A percentile compares a stretch with the other conserved stretches of the same genome.
These are phyloP conservation scores for Sisor rabdophorus DNA, from an alignment of 2,113 vertebrate species.

Conservation along the genomic window DNA sequence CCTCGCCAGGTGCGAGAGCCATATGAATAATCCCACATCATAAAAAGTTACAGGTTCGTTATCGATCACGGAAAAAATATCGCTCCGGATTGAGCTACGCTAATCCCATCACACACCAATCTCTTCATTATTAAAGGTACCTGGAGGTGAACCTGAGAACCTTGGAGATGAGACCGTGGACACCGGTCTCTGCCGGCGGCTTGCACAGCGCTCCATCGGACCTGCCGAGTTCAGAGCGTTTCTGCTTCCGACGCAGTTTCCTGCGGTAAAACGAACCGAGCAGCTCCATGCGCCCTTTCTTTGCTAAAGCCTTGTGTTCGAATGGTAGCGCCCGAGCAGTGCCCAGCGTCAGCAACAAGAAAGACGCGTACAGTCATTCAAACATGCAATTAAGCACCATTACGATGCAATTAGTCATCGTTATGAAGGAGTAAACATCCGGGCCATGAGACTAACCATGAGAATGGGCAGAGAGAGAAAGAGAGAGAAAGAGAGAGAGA, in stretches of 20 bases:
- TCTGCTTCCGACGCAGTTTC: slow-evolving; percentile 66
- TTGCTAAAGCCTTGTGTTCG: not conserved
- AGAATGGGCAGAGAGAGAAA: slow-evolving; percentile 16
- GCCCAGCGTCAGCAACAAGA: slow-evolving; percentile 7
- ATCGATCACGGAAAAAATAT: not conserved
- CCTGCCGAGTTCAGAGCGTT: slow-evolving; percentile 49
- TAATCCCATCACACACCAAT: not conserved
- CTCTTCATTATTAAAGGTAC: not conserved
- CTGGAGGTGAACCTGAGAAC: slow-evolving; percentile 69
- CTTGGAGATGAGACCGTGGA: slow-evolving; percentile 65
- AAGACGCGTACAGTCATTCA: not conserved
- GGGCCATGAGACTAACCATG: slow-evolving; percentile 33
- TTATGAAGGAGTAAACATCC: slow-evolving; percentile 61
- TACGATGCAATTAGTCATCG: slow-evolving; percentile 41
- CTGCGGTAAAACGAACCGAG: slow-evolving; percentile 66
- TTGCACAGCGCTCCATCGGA: slow-evolving; percentile 63
- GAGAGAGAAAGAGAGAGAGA: slow-evolving; percentile 13
- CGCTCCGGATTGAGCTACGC: not conserved
- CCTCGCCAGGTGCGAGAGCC: too few relatives aligned
- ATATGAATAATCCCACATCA: too few relatives aligned
- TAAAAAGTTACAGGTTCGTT: too few relatives aligned
- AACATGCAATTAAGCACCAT: slow-evolving; percentile 63
- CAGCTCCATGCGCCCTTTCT: slow-evolving; percentile 54
- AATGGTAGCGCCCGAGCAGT: slow-evolving; percentile 6
- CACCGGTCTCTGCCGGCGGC: slow-evolving; percentile 56